These are phyloP conservation scores for Oreotrochilus melanogaster DNA, from an alignment of 2,113 vertebrate species.

Conservation along the genomic window DNA sequence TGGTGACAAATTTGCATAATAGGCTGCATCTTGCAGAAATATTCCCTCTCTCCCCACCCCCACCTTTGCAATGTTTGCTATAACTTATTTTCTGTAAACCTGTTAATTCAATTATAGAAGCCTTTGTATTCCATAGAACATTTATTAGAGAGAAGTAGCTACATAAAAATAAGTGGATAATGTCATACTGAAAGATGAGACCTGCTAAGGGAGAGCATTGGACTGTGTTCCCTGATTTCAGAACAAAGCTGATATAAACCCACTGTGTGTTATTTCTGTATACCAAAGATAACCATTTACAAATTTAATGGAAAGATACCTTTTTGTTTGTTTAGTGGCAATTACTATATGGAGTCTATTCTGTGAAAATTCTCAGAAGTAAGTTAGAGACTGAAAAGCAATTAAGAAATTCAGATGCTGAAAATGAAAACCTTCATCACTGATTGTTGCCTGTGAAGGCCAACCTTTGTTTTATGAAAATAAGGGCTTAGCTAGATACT, in stretches of 20 bases:
- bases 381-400: not conserved
- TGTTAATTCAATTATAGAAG: slow-evolving; percentile 1
- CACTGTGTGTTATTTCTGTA: not conserved
- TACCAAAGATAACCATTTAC: not conserved
- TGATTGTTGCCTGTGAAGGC: not conserved
- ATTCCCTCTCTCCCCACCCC: not conserved
- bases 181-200: not conserved
- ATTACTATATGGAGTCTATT: not conserved
- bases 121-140: not conserved
- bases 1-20: slow-evolving; percentile 69
- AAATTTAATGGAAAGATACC: not conserved
- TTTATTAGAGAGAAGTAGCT: not conserved
- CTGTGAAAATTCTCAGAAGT: not conserved
- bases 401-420: not conserved
- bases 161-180: not conserved
- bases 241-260: not conserved
- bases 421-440: not conserved
- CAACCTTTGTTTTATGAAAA: not conserved
- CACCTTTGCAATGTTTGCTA: not conserved
- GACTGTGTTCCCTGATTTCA: not conserved
- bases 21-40: slow-evolving; percentile 16
- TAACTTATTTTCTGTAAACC: slow-evolving; percentile 16
- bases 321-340: not conserved
- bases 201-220: not conserved
- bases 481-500: not conserved